Percentiles rank a stretch among this genome's conserved stretches.
Evolutionary conservation across 2,888 invertebrate species (phyloP).

Genomic region (Aleiodes testaceus): DNA sequence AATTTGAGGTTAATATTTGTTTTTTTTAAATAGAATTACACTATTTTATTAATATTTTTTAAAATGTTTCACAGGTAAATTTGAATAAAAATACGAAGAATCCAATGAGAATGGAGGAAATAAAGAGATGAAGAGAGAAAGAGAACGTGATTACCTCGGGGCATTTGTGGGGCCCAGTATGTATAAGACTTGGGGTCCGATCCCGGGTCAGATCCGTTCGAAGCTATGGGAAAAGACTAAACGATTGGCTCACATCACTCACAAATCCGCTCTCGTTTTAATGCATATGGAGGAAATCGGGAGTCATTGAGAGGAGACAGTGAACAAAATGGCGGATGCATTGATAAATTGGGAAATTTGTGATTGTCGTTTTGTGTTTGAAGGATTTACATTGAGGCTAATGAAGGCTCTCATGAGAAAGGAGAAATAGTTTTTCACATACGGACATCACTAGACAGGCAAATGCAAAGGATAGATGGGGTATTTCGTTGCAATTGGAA

Average conservation of each 20-base stretch:
- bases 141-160: conserved; percentile 70
- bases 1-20: not conserved
- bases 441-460: not conserved
- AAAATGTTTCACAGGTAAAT: conserved; percentile 39
- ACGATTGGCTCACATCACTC: conserved; percentile 73
- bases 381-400: conserved; percentile 22
- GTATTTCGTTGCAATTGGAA: conserved; percentile 5
- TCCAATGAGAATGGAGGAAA: conserved; percentile 32
- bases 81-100: conserved; percentile 34
- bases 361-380: conserved; percentile 8
- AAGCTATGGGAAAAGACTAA: conserved; percentile 71
- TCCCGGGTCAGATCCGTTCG: conserved; percentile 71
- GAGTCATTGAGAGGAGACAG: conserved; percentile 3
- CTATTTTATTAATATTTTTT: not conserved
- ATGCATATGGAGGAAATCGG: conserved; percentile 14
- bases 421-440: not conserved
- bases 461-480: not conserved
- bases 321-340: not conserved
- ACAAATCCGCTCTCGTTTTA: conserved; percentile 58
- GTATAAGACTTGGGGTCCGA: conserved; percentile 61
- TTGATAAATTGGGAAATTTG: conserved; percentile 35
- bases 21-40: conserved; percentile 4
- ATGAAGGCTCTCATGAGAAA: conserved; percentile 41
- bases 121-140: conserved; percentile 30
- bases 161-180: conserved; percentile 65